Base-by-base conservation (phyloP, 2,888 invertebrate genomes). In the Hemistola chrysoprasaria region DNA sequence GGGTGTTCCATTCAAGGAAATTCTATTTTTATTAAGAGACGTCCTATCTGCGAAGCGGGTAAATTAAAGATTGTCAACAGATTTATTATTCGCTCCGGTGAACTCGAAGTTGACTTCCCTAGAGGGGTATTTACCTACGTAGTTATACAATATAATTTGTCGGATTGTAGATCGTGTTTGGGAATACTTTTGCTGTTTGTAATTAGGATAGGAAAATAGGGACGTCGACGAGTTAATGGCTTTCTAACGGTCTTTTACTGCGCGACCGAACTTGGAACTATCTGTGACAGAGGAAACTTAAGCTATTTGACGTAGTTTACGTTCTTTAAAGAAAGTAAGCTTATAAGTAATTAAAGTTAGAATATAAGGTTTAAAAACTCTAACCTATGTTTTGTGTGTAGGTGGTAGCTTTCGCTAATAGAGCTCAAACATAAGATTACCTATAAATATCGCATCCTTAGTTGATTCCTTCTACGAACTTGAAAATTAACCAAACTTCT, bases 51-150 rank as follows among this genome's bases (percentile, higher is more conserved):
- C 66, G 68, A 61, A 67, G 69, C 67, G 69, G 65, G 70, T 68
- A 77, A 86, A 86, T 86, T 85, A 87, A 83, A 83, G 83, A 82
- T 81, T 84, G 85, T 84, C 87, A 87, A 85, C 87, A 86, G 79
- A 80, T 85, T 87, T 85, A 86, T 86, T 85, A 87, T 68, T 71
- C 83, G 86, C 81, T 84, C 78, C 82, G 71, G 67, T 82, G 87
- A 83, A 73, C 71, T 50, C 71, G 61, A 59, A 65, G 68, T 50
- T 65, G 57, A 50, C 58, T 58, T 68, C 77, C 71, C 59, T 40
- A 38, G 78, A 71, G 78, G 71, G 62, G 57, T 66, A 60, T 65
- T 60, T 55, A 57, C 67, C 53, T 63, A 59, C 60, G 60, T 71
- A 62, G 66, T 68, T 71, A 71, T 68, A 65, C 50, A 58, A 59